Base-by-base conservation (phyloP, 2,888 invertebrate species). In the Erebia palarica region DNA sequence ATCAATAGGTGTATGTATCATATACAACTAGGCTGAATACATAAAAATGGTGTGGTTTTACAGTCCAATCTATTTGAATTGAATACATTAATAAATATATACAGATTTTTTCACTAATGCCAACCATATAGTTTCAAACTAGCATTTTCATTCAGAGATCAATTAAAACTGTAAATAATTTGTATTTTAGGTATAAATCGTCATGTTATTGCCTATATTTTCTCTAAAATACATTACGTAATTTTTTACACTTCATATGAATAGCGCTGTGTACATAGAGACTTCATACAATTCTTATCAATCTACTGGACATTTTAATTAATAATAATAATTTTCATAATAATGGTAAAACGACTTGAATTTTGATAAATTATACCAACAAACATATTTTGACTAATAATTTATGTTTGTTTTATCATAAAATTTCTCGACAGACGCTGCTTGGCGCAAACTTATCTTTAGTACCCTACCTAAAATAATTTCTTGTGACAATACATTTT, bases 281-380 rank as follows among this genome's bases (percentile, higher is more conserved):
- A 44, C 5, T 57, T 66, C 55, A 55, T 58, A 66, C 66, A 58
- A 44, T 66, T 47, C 57, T 58, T 66, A 66, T 58, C 14, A 57
- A 47, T n/a, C 57, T 66, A 66, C 16, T 66, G 66, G 66, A 66
- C 66, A 66, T 57, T 66, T 63, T 63, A 49, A 16, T 63, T 49
- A 63, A 14, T 55, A 18, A 55, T 18, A 47, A 11, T 51, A 18
- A 55, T 47, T 49, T 49, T 14, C 47, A 49, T 49, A 47, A 57
- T 11, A 57, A 57, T 57, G 16, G 7, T 27, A 27, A 7, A 58
- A 21, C 9, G 10, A 55, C 9, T 16, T 18, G 18, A 55, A 55
- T 18, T 16, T 55, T 18, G 47, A 47, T 13, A 47, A 47, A 47
- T 11, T 47, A 11, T 47, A 47, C 3, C 13, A 47, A 47, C 13